Conservation (phyloP, 2,888 invertebrate species). For the Phortica okadai region DNA sequence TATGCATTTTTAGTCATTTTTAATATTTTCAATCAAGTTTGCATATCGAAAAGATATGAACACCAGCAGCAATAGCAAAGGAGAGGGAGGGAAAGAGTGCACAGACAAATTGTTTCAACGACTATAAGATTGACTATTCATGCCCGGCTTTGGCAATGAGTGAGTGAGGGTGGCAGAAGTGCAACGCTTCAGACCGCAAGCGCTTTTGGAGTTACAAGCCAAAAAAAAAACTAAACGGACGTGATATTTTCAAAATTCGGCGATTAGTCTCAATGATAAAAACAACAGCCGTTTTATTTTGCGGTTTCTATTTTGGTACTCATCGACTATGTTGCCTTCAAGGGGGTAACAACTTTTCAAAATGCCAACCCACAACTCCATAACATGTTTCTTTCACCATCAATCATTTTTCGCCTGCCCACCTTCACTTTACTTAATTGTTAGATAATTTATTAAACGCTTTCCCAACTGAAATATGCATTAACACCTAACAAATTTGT, state of each 20-base stretch:
- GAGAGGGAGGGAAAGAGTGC: background rate
- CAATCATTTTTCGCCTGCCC: constrained; percentile 6
- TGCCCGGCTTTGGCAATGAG: background rate
- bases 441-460: constrained; percentile 1
- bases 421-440: background rate
- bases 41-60: background rate
- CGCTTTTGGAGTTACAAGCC: constrained; percentile 64
- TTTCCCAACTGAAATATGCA: background rate
- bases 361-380: background rate
- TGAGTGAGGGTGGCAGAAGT: background rate
- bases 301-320: background rate
- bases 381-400: background rate
- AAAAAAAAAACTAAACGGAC: constrained; percentile 47
- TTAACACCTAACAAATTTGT: constrained; percentile 1
- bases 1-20: constrained; percentile 63
- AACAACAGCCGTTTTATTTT: background rate
- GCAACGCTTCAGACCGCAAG: constrained; percentile 43
- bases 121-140: background rate
- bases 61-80: background rate
- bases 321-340: background rate
- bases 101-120: background rate
- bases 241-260: constrained; percentile 49
- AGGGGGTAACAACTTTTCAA: background rate
- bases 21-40: constrained; percentile 53
- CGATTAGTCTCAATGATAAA: constrained; percentile 43